A percentile compares a stretch with the other conserved stretches of the same genome.
phyloP scores from a whole-genome alignment of 1,140 invertebrate genomes.

The Papilio dardanus region DNA sequence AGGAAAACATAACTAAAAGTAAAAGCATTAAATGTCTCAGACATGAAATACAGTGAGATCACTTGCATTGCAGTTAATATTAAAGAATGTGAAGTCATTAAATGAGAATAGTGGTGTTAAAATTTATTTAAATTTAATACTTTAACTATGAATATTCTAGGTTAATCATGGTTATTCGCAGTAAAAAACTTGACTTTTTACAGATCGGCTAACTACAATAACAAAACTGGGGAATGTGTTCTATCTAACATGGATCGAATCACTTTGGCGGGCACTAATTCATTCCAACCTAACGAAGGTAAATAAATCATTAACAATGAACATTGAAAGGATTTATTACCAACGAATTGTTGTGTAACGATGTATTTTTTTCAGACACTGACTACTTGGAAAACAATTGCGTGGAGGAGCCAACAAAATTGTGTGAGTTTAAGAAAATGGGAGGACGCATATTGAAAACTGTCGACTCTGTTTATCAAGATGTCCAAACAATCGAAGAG shows the following conservation, averaged over 20 bases:
- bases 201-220: conserved; percentile 96
- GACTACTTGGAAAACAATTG: conserved; percentile 96
- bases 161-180: neutral
- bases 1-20: conserved; percentile 33
- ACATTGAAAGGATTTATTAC: neutral
- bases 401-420: conserved; percentile 93
- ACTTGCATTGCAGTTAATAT: conserved; percentile 27
- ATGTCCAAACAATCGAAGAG: conserved; percentile 92
- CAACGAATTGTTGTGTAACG: neutral
- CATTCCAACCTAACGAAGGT: conserved; percentile 88
- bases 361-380: conserved; percentile 66
- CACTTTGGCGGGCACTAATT: conserved; percentile 90
- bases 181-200: conserved; percentile 71
- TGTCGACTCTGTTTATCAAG: conserved; percentile 96
- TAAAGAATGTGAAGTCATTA: conserved; percentile 27
- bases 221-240: conserved; percentile 92
- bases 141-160: neutral
- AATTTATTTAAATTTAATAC: neutral
- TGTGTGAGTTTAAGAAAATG: conserved; percentile 96
- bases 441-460: conserved; percentile 95
- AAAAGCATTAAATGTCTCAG: conserved; percentile 32
- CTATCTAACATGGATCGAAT: conserved; percentile 95
- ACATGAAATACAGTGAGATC: conserved; percentile 40
- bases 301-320: conserved; percentile 43
- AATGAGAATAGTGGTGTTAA: conserved; percentile 18